Evolutionary conservation across 2,113 vertebrate genomes (phyloP).

Genomic region (Elephantulus edwardii): DNA sequence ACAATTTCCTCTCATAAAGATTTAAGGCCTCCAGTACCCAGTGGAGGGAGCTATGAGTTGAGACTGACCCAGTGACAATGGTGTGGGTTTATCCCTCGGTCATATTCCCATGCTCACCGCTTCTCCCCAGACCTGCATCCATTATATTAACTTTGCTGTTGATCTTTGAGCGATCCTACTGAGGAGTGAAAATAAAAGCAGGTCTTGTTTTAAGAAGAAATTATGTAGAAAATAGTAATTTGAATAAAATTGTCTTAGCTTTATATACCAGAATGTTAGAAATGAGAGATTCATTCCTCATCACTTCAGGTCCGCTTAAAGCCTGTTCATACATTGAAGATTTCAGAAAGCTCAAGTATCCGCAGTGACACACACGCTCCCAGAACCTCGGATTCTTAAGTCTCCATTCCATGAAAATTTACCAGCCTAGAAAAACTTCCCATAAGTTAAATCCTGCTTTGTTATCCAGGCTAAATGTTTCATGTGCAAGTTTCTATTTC

Average conservation of each 20-base stretch:
- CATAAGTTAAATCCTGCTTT: slow-evolving; percentile 4
- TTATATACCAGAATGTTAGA: slow-evolving; percentile 28
- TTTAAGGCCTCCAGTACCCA: too few species aligned
- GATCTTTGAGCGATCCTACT: not conserved
- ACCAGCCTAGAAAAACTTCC: slow-evolving; percentile 4
- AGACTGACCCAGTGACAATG: too few species aligned
- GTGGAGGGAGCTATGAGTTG: too few species aligned
- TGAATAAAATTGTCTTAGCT: slow-evolving; percentile 23
- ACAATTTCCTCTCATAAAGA: too few species aligned
- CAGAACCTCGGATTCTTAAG: slow-evolving; percentile 30
- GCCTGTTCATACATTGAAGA: not conserved
- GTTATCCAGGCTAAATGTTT: slow-evolving; percentile 39
- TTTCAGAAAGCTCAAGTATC: slow-evolving; percentile 5
- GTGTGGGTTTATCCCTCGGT: too few species aligned
- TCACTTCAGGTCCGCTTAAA: slow-evolving; percentile 9
- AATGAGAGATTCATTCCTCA: slow-evolving; percentile 39
- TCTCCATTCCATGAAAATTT: not conserved
- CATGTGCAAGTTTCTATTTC: slow-evolving; percentile 40
- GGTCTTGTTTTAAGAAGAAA: slow-evolving; percentile 39
- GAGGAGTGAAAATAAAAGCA: not conserved
- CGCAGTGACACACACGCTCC: not conserved
- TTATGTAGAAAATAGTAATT: slow-evolving; percentile 28
- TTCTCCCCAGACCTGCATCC: not conserved
- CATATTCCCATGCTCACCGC: not conserved
- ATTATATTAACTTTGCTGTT: slow-evolving; percentile 28